Conservation (phyloP, 2,888 invertebrate genomes). For the Macaria liturata region DNA sequence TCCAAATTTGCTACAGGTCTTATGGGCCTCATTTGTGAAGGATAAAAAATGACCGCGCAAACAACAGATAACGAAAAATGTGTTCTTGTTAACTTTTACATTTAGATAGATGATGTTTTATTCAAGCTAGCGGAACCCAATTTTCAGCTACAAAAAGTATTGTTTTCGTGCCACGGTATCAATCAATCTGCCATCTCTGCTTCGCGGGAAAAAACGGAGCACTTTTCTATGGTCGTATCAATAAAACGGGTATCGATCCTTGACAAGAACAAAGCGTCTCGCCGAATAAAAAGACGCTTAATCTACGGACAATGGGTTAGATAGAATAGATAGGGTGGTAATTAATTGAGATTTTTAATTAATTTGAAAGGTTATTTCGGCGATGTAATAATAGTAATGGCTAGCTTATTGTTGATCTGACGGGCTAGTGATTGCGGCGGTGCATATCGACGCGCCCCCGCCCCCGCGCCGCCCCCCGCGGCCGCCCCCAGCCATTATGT, state of each 20-base stretch:
- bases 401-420: slow-evolving; percentile 46
- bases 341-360: slow-evolving; percentile 1
- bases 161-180: slow-evolving; percentile 19
- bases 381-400: slow-evolving; percentile 1
- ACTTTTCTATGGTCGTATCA: slow-evolving; percentile 17
- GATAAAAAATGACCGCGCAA: slow-evolving; percentile 13
- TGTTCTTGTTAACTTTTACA: slow-evolving; percentile 23
- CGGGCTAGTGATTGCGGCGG: slow-evolving; percentile 48
- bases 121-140: slow-evolving; percentile 18
- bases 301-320: slow-evolving; percentile 9
- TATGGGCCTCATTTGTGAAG: slow-evolving; percentile 20
- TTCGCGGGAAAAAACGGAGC: slow-evolving; percentile 13
- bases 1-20: slow-evolving; percentile 8
- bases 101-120: slow-evolving; percentile 25
- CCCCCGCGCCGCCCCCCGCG: slow-evolving; percentile 24
- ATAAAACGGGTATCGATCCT: slow-evolving; percentile 17
- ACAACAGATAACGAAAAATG: slow-evolving; percentile 15
- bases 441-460: slow-evolving; percentile 48
- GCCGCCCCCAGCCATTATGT: slow-evolving; percentile 7
- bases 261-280: slow-evolving; percentile 15
- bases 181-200: slow-evolving; percentile 21
- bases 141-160: slow-evolving; percentile 19
- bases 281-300: slow-evolving; percentile 9
- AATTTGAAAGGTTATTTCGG: slow-evolving; percentile 1
- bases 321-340: not conserved